phyloP scores from a whole-genome alignment of 2,113 vertebrate species.

The Saguinus imperator region DNA sequence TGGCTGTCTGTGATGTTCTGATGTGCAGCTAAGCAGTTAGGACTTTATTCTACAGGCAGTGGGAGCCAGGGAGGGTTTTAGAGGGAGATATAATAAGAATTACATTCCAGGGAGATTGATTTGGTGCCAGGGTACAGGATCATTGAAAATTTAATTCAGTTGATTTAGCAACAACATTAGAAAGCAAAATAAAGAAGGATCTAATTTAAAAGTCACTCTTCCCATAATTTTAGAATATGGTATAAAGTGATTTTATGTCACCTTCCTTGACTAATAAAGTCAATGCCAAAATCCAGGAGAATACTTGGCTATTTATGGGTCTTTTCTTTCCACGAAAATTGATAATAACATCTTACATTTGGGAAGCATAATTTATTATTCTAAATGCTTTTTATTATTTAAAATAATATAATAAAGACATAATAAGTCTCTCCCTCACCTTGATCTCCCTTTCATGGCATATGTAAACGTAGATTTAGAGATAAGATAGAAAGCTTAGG shows the following conservation, averaged over 20 bases:
- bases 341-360: slow-evolving; percentile 4
- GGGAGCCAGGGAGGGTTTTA: background rate
- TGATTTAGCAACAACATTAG: background rate
- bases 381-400: background rate
- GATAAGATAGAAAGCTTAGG: background rate
- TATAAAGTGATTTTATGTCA: background rate
- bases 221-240: slow-evolving; percentile 35
- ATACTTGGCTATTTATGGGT: background rate
- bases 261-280: slow-evolving; percentile 23
- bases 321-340: slow-evolving; percentile 34
- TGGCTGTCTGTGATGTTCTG: background rate
- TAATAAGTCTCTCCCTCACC: background rate
- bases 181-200: slow-evolving; percentile 48
- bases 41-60: background rate
- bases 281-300: background rate
- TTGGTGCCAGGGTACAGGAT: background rate
- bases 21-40: background rate
- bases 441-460: background rate
- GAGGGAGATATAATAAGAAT: background rate
- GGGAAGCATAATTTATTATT: slow-evolving; percentile 24
- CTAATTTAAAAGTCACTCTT: slow-evolving; percentile 24
- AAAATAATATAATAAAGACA: background rate
- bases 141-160: slow-evolving; percentile 34
- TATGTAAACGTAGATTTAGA: background rate
- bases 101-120: slow-evolving; percentile 3